Evolutionary conservation across 2,888 invertebrate genomes (phyloP), one percentile per base, ranked within the genome.

Genomic region (Thumatha senex): DNA sequence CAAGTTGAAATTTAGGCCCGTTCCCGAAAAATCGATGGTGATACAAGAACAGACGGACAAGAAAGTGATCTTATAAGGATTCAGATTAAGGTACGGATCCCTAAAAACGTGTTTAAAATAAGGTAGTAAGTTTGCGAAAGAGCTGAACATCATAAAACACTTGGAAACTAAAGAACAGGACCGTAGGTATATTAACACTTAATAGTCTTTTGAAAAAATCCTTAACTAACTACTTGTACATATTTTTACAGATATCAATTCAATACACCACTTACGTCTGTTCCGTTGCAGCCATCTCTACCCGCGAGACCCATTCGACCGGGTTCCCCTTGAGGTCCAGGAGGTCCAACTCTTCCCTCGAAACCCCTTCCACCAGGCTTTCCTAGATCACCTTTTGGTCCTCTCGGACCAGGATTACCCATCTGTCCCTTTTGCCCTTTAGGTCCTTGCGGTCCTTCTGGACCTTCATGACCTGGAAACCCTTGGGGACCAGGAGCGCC

Each of bases 271-370:
- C 94, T 93, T 92, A 97, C 97, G 84, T 98, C 98, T 47, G 98
- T 97, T 74, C 99, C 99, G 76, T 99, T 98, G 78, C 99, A 99
- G 9, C 99, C 99, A 78, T 99, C 98, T 70, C 96, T 90, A 46
- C 99, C 99, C 36, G 96, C 95, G 39, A 94, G 89, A 66, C 98
- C 98, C n/a, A 93, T 93, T 93, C 58, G 36, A 31, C 98, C 96
- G 0, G 93, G 68, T 49, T 92, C 92, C 31, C 96, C 96, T 76
- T 93, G 94, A 54, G 93, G 86, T 39, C 98, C 98, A 38, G 94
- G 89, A 24, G 61, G 59, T 30, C 66, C 66, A 57, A 53, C 59
- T 43, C 64, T 61, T 40, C 66, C 66, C 95, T 95, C 56, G 80
- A 96, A 96, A 51, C 98, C 98, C 57, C 97, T 98, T 61, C 95